Percentiles rank a stretch among this genome's conserved stretches.
phyloP scores from a whole-genome alignment of 2,888 invertebrate species.

The Ochlodes sylvanus region DNA sequence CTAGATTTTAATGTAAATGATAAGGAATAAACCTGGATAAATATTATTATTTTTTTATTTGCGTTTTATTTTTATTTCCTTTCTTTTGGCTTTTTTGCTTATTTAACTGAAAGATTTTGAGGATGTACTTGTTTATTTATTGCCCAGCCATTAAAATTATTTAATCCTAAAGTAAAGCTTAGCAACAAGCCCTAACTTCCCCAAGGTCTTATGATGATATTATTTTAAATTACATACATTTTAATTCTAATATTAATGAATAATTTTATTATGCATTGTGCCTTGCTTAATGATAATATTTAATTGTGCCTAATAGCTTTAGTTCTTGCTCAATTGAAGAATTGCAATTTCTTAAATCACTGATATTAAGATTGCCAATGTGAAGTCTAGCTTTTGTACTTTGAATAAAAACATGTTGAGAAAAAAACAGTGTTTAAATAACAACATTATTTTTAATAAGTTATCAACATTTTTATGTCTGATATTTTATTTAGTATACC shows the following conservation, averaged over 20 bases:
- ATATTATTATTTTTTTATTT: slow-evolving; percentile 78
- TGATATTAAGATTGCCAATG: slow-evolving; percentile 41
- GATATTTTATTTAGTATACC: too few species aligned
- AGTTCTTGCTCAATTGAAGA: slow-evolving; percentile 14
- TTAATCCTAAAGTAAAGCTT: too few species aligned
- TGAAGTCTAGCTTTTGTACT: slow-evolving; percentile 62
- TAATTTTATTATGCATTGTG: slow-evolving; percentile 17
- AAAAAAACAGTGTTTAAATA: slow-evolving; percentile 22
- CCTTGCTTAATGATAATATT: background rate
- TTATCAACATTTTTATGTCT: slow-evolving; percentile 6
- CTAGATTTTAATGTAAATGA: slow-evolving; percentile 79
- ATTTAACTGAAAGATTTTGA: slow-evolving; percentile 20
- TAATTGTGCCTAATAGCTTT: slow-evolving; percentile 3
- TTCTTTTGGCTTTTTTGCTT: slow-evolving; percentile 45
- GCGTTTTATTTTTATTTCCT: slow-evolving; percentile 67
- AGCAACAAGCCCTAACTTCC: too few species aligned
- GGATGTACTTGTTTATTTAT: too few species aligned
- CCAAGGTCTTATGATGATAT: too few species aligned
- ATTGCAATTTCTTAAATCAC: slow-evolving; percentile 20
- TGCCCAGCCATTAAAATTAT: too few species aligned
- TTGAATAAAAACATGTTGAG: slow-evolving; percentile 45
- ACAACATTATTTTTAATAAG: slow-evolving; percentile 36
- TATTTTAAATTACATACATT: background rate
- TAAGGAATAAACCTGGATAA: slow-evolving; percentile 84
- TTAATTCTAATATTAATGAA: background rate